phyloP scores from a whole-genome alignment of 2,797 vertebrate species.

The Harpia harpyja region DNA sequence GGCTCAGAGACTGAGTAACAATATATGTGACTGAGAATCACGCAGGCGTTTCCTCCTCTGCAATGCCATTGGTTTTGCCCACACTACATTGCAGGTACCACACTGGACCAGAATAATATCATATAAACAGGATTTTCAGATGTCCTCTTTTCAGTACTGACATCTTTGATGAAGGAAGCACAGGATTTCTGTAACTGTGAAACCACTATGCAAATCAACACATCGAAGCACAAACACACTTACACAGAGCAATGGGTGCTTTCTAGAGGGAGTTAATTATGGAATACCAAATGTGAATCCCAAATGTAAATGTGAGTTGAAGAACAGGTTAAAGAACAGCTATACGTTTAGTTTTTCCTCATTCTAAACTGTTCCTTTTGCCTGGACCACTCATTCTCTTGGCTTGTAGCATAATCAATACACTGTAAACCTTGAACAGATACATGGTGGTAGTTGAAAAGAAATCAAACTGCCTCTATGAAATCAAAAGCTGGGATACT shows the following conservation, averaged over 20 bases:
- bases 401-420: not conserved
- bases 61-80: not conserved
- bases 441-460: not conserved
- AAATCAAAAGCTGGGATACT: not conserved
- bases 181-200: not conserved
- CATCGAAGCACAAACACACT: not conserved
- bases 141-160: not conserved
- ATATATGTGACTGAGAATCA: not conserved
- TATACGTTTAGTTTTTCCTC: not conserved
- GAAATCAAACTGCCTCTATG: not conserved
- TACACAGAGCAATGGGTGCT: fast-evolving
- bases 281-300: not conserved
- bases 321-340: not conserved
- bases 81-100: not conserved
- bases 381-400: not conserved
- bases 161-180: not conserved
- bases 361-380: not conserved
- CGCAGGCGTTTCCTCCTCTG: not conserved
- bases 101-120: not conserved
- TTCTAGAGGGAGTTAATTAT: not conserved
- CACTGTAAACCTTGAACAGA: not conserved
- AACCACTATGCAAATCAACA: not conserved
- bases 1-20: not conserved
- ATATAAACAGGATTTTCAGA: not conserved
- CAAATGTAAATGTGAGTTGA: not conserved